Base-by-base conservation (phyloP, 1,140 invertebrate species). In the Mylabris phalerata region DNA sequence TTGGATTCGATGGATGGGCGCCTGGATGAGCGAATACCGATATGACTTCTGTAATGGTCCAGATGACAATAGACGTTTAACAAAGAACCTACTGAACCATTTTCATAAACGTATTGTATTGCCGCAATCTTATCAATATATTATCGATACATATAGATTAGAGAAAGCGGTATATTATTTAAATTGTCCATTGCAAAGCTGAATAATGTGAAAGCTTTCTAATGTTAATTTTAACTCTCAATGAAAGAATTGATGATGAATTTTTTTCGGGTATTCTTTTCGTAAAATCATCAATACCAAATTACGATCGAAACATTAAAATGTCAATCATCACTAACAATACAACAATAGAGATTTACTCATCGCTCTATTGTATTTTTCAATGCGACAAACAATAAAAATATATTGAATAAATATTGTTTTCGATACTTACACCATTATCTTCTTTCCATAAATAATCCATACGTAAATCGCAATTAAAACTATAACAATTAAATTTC, bases 81-180 rank as follows among this genome's bases (percentile, higher is more conserved):
- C 68, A 70, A 70, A 68, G 68, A 65, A 60, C 48, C 66, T 61
- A 61, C 65, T 70, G 64, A 66, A 70, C 68, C 68, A 67, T 70
- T 70, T 70, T 70, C 68, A 70, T 70, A 70, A 70, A 4, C 66
- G 66, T 59, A 70, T 70, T 70, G 65, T 70, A 62, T 60, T 62
- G 63, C 52, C 47, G 47, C 45, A 55, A 32, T 44, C 42, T 55
- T 47, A 55, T 55, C 52, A 55, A 55, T 55, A 55, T 55, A 55
- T 55, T 55, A 55, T 27, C 11, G 11, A n/a, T 42, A 40, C 2
- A 40, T 19, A 19, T 19, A 19, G 19, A 19, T 19, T 7, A 32
- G 7, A 32, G 7, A 32, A 32, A 32, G 7, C 4, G 32, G 32
- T 32, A 7, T 32, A 32, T 7, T 4, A 7, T 4, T 32, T 32